phyloP scores from a whole-genome alignment of 2,888 invertebrate species.

The Hedya salicella region DNA sequence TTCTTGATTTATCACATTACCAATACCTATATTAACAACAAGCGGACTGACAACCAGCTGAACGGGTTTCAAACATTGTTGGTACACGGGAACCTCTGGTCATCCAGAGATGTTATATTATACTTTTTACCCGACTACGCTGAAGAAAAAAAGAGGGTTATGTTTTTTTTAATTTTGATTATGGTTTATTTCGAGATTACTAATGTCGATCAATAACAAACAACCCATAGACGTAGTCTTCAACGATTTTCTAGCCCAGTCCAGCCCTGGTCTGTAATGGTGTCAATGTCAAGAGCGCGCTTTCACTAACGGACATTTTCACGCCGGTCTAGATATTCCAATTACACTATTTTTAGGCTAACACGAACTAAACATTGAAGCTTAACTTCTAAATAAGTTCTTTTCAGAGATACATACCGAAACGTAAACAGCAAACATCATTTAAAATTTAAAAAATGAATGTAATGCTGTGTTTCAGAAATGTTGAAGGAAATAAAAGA shows the following conservation, averaged over 20 bases:
- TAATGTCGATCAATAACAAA: not conserved
- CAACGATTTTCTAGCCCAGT: conserved; percentile 33
- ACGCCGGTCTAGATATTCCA: conserved; percentile 33
- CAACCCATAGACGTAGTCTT: not conserved
- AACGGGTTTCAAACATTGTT: too few relatives aligned
- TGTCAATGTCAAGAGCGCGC: conserved; percentile 43
- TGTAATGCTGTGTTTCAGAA: too few relatives aligned
- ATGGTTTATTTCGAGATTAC: not conserved
- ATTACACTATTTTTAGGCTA: conserved; percentile 33
- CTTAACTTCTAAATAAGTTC: not conserved
- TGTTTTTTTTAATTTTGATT: not conserved
- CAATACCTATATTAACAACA: too few relatives aligned
- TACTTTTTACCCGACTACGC: too few relatives aligned
- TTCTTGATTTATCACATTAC: too few relatives aligned
- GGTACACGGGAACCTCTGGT: too few relatives aligned
- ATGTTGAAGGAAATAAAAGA: too few relatives aligned
- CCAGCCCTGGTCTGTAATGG: conserved; percentile 41
- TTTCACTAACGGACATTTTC: conserved; percentile 40
- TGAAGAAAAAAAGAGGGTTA: too few relatives aligned
- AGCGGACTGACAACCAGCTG: too few relatives aligned
- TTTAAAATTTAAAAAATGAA: too few relatives aligned
- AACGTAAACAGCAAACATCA: not conserved
- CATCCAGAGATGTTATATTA: too few relatives aligned
- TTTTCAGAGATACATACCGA: not conserved
- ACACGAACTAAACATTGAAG: not conserved